Conservation (phyloP, 2,113 vertebrate species). For the Fregetta grallaria region DNA sequence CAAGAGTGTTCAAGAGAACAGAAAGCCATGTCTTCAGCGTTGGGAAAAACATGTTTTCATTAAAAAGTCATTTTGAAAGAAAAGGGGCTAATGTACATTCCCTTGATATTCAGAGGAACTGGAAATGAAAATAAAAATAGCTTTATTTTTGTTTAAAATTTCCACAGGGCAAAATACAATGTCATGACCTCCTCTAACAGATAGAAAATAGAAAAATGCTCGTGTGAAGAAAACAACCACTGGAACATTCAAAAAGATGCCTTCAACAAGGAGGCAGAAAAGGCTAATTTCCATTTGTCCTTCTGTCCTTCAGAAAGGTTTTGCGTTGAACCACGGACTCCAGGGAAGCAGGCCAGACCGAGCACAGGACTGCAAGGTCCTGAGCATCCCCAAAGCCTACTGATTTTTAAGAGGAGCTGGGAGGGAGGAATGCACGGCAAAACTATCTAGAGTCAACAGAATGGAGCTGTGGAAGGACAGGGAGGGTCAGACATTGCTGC, state of each 20-base stretch:
- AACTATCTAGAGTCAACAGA: neutral
- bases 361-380: neutral
- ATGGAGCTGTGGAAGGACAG: neutral
- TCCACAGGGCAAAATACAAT: neutral
- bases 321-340: neutral
- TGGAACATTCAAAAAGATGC: neutral
- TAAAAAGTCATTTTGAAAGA: neutral
- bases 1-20: neutral
- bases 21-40: neutral
- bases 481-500: neutral
- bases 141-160: conserved; percentile 14
- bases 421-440: neutral
- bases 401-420: neutral
- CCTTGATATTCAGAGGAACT: neutral
- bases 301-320: neutral
- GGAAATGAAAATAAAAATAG: conserved; percentile 34
- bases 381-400: neutral
- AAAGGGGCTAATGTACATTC: neutral
- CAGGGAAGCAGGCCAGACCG: neutral
- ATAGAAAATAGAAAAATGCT: neutral
- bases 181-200: neutral
- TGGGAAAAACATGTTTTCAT: neutral
- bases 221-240: neutral
- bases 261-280: neutral
- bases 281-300: rapidly evolving